Evolutionary conservation across 2,113 vertebrate species (phyloP), one percentile per base, ranked within the genome.

Genomic region (Indicator indicator): DNA sequence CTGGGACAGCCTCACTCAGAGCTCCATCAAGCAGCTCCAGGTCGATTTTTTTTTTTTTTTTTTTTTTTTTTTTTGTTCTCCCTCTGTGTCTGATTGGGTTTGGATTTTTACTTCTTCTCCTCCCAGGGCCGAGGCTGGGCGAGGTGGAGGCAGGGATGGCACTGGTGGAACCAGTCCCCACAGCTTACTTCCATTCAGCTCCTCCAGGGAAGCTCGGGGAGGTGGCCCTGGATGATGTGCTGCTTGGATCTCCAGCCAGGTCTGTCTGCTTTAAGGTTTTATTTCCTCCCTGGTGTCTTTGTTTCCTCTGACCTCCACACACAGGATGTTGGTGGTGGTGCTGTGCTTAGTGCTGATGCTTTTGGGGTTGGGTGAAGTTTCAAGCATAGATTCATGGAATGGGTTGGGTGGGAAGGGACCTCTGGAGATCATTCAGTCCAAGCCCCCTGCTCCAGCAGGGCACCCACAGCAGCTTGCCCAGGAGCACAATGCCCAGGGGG

Each of bases 51-150:
- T 50, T 50, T 16, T 44, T 15, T 42, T 42, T 10, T 42, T 16
- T 44, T 16, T 44, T 44, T 44, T 14, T 16, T 14, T 16, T 3
- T 44, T 44, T 16, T 42, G 40, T 42, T 42, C 42, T 16, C 42
- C 42, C 42, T 44, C 42, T 44, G 50, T 52, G 50, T 24, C 50
- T 52, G 50, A 23, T 7, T 26, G 50, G 23, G 26, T 28, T 83
- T 74, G 54, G 2, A 54, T 65, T 52, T 42, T 59, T 3, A 11
- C 2, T 21, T 23, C 18, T 36, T 86, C 30, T 86, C 78, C 65
- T 87, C 2, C 2, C 97, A 99, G 98, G 98, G 96, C 97, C 96
- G 1, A 79, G 75, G 88, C 90, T 88, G 97, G 97, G 98, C 78
- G 98, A 98, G 65, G 73, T 98, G 54, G 85, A 96, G 13, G 94